A percentile compares a stretch with the other conserved stretches of the same genome.
Evolutionary conservation across 2,113 vertebrate genomes (phyloP).

Genomic region (Halcyon malimbica): DNA sequence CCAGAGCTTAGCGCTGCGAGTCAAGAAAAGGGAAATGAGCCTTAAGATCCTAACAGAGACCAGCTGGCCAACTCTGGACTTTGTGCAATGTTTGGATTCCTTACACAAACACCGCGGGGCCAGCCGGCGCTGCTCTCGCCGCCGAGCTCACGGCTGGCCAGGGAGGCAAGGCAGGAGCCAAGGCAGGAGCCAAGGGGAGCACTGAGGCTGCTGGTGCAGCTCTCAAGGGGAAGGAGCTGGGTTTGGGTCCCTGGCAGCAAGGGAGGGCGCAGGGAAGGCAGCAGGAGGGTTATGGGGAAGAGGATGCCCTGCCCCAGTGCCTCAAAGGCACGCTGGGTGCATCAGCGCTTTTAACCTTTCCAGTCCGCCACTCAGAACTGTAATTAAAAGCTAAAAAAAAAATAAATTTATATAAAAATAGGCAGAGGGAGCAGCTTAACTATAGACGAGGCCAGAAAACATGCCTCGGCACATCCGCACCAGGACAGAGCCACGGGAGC

Average conservation of each 20-base stretch:
- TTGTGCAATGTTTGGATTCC: constrained; percentile 70
- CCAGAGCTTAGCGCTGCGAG: constrained; percentile 43
- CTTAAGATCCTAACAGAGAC: constrained; percentile 61
- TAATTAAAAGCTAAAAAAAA: constrained; percentile 26
- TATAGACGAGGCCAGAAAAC: fast-evolving
- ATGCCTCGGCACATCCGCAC: background rate
- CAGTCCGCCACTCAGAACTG: background rate
- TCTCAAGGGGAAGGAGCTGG: fast-evolving
- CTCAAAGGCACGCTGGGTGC: background rate
- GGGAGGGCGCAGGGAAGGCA: background rate
- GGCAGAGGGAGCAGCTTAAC: background rate
- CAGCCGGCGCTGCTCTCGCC: background rate
- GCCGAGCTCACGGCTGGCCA: background rate
- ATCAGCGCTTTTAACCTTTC: background rate
- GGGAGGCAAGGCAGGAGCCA: background rate
- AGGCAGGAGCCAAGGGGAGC: background rate
- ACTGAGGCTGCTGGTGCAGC: fast-evolving
- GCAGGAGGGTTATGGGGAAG: background rate
- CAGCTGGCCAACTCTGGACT: constrained; percentile 72
- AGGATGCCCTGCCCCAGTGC: background rate
- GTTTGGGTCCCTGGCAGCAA: fast-evolving
- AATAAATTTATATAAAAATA: background rate
- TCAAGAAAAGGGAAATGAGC: constrained; percentile 67
- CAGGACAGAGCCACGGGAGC: background rate
- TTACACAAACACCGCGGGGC: constrained; percentile 66